Conservation (phyloP, 2,797 vertebrate genomes). For the Syngnathus rostellatus region DNA sequence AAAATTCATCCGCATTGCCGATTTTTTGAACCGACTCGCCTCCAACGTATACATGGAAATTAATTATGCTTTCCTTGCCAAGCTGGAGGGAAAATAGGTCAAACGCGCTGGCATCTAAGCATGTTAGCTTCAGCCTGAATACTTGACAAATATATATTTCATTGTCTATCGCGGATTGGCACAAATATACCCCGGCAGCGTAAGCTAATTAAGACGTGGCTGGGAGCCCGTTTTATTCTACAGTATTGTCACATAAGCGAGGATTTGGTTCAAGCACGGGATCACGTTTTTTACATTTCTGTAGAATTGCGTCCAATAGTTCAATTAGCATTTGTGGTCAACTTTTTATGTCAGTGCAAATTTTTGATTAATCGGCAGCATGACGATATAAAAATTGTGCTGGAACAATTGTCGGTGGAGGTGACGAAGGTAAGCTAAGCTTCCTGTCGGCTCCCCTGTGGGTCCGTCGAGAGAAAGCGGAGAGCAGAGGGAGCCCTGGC, state of each 20-base stretch:
- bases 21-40: neutral
- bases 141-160: conserved; percentile 10
- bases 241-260: neutral
- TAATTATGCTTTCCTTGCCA: conserved; percentile 1
- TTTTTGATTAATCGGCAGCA: neutral
- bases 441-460: conserved; percentile 45
- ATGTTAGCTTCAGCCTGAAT: conserved; percentile 6
- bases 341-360: neutral
- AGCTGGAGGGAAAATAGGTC: neutral
- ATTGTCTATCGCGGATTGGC: conserved; percentile 7
- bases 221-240: neutral
- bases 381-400: neutral
- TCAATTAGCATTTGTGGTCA: neutral
- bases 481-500: conserved; percentile 71
- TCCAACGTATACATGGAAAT: neutral
- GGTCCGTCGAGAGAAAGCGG: conserved; percentile 18
- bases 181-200: conserved; percentile 4
- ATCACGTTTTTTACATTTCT: neutral
- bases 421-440: conserved; percentile 33
- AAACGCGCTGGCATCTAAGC: neutral
- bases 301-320: neutral
- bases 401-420: conserved; percentile 9
- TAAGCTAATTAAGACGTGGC: conserved; percentile 7
- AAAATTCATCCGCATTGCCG: neutral
- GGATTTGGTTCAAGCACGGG: neutral